These are phyloP conservation scores for Reinhardtius hippoglossoides DNA, from an alignment of 2,113 vertebrate species.

Conservation along the genomic window DNA sequence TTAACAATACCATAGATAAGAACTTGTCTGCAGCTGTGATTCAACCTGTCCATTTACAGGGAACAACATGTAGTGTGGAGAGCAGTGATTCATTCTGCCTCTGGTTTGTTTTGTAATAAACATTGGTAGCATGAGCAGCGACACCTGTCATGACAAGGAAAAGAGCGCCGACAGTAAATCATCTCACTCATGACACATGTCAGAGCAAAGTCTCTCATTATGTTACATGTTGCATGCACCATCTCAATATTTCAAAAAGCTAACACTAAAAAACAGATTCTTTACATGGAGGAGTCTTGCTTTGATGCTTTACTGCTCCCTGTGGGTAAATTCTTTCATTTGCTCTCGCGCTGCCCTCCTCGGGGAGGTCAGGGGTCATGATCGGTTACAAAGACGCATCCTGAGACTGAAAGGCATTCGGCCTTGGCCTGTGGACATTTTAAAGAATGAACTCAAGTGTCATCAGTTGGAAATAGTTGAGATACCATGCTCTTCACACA, in stretches of 20 bases:
- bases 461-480: neutral
- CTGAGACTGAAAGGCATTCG: neutral
- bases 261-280: neutral
- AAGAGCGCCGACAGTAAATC: no score
- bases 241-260: no score
- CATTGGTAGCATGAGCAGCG: no score
- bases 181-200: no score
- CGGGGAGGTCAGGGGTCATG: constrained; percentile 16
- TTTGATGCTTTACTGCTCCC: constrained; percentile 10
- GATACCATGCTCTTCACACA: neutral
- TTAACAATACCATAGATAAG: neutral
- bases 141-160: no score
- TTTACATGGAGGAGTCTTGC: neutral
- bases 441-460: neutral
- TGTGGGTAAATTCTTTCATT: constrained; percentile 1
- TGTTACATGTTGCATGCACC: no score
- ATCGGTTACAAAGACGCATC: constrained; percentile 8
- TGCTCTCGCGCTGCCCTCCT: neutral
- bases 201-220: no score
- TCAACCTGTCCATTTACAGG: neutral
- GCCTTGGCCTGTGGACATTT: neutral
- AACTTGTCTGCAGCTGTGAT: neutral
- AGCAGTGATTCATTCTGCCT: neutral
- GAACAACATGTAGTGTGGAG: no score
- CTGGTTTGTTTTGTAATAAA: neutral